A percentile compares a stretch with the other conserved stretches of the same genome.
These are phyloP conservation scores for Papilio machaon DNA, from an alignment of 1,140 invertebrate genomes.

Conservation along the genomic window DNA sequence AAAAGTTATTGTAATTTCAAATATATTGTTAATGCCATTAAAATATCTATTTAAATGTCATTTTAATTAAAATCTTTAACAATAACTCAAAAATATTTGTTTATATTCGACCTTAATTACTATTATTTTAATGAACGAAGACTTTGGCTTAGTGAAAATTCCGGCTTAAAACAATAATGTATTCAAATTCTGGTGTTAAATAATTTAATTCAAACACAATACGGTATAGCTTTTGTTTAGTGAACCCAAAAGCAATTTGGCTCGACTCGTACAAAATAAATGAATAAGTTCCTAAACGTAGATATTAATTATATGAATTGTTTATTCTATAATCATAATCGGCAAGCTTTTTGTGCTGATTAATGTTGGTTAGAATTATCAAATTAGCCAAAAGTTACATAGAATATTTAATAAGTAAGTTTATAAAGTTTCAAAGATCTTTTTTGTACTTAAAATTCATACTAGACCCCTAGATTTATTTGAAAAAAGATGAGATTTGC, in stretches of 20 bases:
- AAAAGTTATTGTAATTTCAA: too few relatives aligned
- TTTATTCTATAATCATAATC: background rate
- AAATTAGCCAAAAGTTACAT: background rate
- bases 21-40: too few relatives aligned
- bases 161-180: background rate
- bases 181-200: background rate
- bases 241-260: slow-evolving; percentile 25
- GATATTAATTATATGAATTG: slow-evolving; percentile 20
- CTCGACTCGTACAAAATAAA: slow-evolving; percentile 6
- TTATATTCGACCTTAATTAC: background rate
- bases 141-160: background rate
- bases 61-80: too few relatives aligned
- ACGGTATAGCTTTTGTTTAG: slow-evolving; percentile 17
- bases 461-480: background rate
- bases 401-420: background rate
- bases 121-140: background rate
- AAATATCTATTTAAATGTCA: too few relatives aligned
- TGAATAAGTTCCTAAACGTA: slow-evolving; percentile 18
- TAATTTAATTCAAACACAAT: slow-evolving; percentile 6
- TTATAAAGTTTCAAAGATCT: background rate
- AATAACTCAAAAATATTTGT: too few relatives aligned
- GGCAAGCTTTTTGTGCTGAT: background rate
- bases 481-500: too few relatives aligned
- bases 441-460: background rate
- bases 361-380: background rate